These are phyloP conservation scores for Darevskia mixta DNA, from an alignment of 2,797 vertebrate genomes.

Conservation along the genomic window DNA sequence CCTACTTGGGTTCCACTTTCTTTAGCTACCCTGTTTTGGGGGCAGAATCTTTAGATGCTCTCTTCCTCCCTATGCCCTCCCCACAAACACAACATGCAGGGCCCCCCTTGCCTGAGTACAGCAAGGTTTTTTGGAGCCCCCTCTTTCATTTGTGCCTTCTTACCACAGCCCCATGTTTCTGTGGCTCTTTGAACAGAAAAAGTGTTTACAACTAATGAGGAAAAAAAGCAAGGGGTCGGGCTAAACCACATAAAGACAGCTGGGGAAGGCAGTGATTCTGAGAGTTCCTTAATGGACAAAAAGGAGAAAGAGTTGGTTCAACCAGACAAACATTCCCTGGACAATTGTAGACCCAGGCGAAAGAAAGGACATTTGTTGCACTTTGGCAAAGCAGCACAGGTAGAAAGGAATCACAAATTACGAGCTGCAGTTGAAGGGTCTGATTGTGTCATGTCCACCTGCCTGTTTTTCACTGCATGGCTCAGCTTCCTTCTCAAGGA, in stretches of 20 bases:
- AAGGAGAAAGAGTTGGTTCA: neutral
- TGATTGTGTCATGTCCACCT: neutral
- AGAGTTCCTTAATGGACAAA: neutral
- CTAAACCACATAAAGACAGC: neutral
- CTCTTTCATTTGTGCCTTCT: neutral
- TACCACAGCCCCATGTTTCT: neutral
- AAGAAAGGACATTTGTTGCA: neutral
- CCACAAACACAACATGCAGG: neutral
- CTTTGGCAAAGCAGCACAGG: neutral
- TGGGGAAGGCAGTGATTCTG: neutral
- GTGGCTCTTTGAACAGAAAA: neutral
- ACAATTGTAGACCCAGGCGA: neutral
- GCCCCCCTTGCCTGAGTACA: neutral
- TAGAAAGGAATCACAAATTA: fast-evolving
- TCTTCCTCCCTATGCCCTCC: neutral
- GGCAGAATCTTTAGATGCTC: neutral
- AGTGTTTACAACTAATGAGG: neutral
- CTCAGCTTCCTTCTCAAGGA: neutral
- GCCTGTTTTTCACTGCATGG: neutral
- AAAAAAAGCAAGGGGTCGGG: neutral
- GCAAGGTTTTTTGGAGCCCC: neutral
- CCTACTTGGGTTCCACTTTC: neutral
- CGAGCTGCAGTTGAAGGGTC: neutral
- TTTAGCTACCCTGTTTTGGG: neutral
- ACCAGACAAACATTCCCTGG: neutral